Percentiles rank a stretch among this genome's conserved stretches.
Evolutionary conservation across 1,140 invertebrate species (phyloP).

Genomic region (Drosophila mojavensis): DNA sequence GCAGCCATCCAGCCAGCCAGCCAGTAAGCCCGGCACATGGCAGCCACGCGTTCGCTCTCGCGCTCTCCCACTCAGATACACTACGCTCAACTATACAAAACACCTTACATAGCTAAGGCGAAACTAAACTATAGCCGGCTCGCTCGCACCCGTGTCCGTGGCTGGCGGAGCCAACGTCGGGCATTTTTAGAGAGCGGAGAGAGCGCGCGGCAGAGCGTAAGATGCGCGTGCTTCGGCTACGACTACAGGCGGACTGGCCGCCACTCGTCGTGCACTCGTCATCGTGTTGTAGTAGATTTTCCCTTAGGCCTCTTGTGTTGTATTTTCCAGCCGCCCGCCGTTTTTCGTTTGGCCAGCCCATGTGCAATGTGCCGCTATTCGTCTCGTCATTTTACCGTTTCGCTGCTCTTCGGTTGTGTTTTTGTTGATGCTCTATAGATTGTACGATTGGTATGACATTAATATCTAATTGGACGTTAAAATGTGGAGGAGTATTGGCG

Average conservation of each 20-base stretch:
- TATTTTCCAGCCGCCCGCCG: conserved; percentile 66
- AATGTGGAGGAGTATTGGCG: neutral
- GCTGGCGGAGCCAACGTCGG: conserved; percentile 3
- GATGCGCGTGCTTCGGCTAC: conserved; percentile 70
- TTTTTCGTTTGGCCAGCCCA: conserved; percentile 46
- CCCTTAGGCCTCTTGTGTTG: conserved; percentile 73
- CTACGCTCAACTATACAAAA: conserved; percentile 74
- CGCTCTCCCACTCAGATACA: conserved; percentile 80
- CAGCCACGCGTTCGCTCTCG: conserved; percentile 67
- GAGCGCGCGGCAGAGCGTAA: conserved; percentile 47
- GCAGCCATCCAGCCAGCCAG: conserved; percentile 18
- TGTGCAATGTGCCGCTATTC: conserved; percentile 69
- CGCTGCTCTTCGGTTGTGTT: conserved; percentile 39
- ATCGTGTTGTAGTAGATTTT: conserved; percentile 54
- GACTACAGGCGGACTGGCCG: conserved; percentile 13
- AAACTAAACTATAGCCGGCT: conserved; percentile 68
- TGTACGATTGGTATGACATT: conserved; percentile 37
- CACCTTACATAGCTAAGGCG: conserved; percentile 74
- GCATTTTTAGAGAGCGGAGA: conserved; percentile 26
- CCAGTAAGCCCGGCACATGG: conserved; percentile 78
- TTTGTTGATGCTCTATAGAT: conserved; percentile 34
- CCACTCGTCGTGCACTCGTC: conserved; percentile 44
- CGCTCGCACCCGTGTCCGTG: conserved; percentile 42
- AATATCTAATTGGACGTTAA: conserved; percentile 21
- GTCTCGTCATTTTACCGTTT: conserved; percentile 47